A percentile compares a stretch with the other conserved stretches of the same genome.
Conservation (phyloP, 2,797 vertebrate species). For the Xerus rutilus region DNA sequence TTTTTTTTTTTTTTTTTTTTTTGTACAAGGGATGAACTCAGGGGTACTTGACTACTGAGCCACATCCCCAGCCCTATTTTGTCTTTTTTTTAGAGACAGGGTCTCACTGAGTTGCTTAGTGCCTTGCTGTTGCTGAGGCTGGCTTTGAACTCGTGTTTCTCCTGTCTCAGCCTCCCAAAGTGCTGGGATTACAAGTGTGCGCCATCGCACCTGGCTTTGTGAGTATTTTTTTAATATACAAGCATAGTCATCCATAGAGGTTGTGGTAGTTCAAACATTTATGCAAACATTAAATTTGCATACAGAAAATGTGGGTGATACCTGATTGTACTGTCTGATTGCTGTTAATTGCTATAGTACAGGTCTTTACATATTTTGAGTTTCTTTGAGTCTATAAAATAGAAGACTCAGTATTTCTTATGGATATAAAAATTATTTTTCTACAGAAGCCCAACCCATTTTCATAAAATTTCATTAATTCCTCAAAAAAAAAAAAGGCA, state of each 20-base stretch:
- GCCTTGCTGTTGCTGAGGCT: too few species aligned
- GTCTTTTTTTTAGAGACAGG: too few species aligned
- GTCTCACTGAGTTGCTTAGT: too few species aligned
- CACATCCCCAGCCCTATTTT: too few species aligned
- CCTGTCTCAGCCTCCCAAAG: too few species aligned
- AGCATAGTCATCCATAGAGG: not conserved
- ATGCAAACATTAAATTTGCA: constrained; percentile 1
- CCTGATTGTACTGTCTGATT: constrained; percentile 23
- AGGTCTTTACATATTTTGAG: not conserved
- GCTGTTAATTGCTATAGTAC: not conserved
- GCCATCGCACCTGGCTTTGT: not conserved
- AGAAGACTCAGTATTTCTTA: not conserved
- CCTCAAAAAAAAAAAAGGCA: not conserved
- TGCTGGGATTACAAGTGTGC: too few species aligned
- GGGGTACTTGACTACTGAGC: too few species aligned
- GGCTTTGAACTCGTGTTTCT: too few species aligned
- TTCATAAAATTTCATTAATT: constrained; percentile 25
- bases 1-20: too few species aligned
- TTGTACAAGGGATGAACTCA: too few species aligned
- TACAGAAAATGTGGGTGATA: not conserved
- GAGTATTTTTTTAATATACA: not conserved
- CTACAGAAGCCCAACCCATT: not conserved
- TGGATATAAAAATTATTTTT: not conserved
- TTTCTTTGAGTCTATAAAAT: constrained; percentile 16
- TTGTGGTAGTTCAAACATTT: not conserved